Evolutionary conservation across 2,797 vertebrate genomes (phyloP), one percentile per base, ranked within the genome.

Genomic region (Sebastes variabilis): DNA sequence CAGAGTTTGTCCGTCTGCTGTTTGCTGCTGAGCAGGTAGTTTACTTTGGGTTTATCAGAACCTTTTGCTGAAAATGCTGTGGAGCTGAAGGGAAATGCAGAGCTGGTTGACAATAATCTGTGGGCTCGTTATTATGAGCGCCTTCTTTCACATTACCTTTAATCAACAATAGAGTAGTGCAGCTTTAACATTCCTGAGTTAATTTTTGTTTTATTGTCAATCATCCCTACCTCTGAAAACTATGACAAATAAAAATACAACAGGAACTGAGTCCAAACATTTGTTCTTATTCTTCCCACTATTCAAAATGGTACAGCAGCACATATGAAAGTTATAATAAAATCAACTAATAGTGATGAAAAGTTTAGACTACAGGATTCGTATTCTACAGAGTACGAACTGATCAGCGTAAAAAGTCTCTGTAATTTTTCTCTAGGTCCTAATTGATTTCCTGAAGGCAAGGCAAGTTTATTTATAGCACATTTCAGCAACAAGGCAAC

Each of bases 401-500:
- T 84, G 87, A 91, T 92, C 83, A 88, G 85, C 77, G 52, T 79
- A 75, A 84, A 64, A 82, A 70, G 73, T 71, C 77, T 66, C 34
- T 81, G 81, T 91, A 89, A 93, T 95, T 78, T 89, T 65, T 80
- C 90, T 77, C 86, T 27, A 11, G 64, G 79, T 77, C 32, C 66
- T 92, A 89, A 93, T 94, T 93, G 88, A 92, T 93, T 93, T 90
- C 79, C 80, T 90, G 75, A 87, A 92, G 81, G 42, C 14, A 46
- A 46, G 3, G 16, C 42, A 46, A 46, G 42, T 46, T 0, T 46
- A 46, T 46, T 18, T 0, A 46, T 46, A 46, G 42, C 42, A 46
- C 42, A 46, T 46, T 16, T 52, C 18, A 52, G 49, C 20, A 52
- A 52, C 18, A 52, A 52, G 18, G 20, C 1, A n/a, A 52, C 0